Conservation (phyloP, 2,888 invertebrate genomes). For the Acleris cristana region DNA sequence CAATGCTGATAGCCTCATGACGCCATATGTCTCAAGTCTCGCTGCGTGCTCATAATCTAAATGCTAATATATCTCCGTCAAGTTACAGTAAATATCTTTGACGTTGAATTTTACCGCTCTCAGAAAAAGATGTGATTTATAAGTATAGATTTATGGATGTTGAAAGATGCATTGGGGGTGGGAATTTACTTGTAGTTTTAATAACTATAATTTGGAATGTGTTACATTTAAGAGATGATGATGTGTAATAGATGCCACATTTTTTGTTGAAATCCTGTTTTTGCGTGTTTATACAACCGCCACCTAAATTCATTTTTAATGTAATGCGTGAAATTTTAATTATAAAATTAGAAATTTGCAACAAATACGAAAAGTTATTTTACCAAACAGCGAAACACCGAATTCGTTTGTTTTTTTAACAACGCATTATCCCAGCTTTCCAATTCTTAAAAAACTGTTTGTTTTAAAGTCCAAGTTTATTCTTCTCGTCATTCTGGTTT, state of each 20-base stretch:
- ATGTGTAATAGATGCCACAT: no score
- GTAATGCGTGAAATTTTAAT: no score
- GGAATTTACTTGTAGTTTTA: neutral
- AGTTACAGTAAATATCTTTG: conserved; percentile 50
- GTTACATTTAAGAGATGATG: no score
- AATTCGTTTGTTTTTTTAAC: no score
- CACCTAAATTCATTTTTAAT: no score
- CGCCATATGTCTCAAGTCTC: conserved; percentile 62
- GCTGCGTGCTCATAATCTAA: conserved; percentile 69
- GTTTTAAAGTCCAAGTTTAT: no score
- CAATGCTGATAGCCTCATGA: conserved; percentile 32
- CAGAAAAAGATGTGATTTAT: conserved; percentile 15
- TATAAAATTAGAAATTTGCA: no score
- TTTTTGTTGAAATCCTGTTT: no score
- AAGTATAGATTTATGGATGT: neutral
- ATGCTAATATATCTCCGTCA: conserved; percentile 73
- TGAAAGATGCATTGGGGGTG: neutral
- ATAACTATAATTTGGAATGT: neutral
- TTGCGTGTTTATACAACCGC: no score
- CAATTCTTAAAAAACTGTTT: neutral
- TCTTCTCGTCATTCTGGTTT: conserved; percentile 19
- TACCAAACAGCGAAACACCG: no score
- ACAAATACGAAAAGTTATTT: no score
- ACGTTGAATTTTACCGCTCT: conserved; percentile 33
- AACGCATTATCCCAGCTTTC: no score